Evolutionary conservation across 2,888 invertebrate genomes (phyloP).

Genomic region (Platycnemis pennipes): DNA sequence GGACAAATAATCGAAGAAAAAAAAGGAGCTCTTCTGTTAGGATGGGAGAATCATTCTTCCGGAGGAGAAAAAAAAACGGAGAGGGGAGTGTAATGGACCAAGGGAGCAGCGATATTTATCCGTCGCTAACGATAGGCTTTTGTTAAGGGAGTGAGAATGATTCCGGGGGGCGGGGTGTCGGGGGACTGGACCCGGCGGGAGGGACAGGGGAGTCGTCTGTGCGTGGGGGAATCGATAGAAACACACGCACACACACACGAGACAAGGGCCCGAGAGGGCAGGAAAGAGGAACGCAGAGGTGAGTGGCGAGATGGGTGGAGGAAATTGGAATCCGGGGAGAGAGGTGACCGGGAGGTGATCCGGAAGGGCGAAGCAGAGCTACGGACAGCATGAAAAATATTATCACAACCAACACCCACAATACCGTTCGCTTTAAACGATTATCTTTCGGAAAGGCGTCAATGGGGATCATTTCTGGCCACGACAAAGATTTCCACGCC

Average conservation of each 20-base stretch:
- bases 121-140: conserved; percentile 44
- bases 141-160: neutral
- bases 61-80: neutral
- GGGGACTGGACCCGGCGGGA: neutral
- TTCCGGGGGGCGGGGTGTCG: neutral
- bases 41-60: neutral
- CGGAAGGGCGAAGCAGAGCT: neutral
- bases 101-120: neutral
- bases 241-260: neutral
- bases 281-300: neutral
- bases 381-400: neutral
- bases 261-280: neutral
- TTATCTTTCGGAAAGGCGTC: neutral
- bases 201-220: neutral
- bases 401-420: neutral
- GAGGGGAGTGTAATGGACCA: too few relatives aligned
- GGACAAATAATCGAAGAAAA: neutral
- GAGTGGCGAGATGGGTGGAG: neutral
- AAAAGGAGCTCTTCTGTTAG: neutral
- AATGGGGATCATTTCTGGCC: neutral
- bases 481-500: too few relatives aligned
- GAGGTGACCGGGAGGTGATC: neutral
- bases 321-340: conserved; percentile 29
- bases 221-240: conserved; percentile 26
- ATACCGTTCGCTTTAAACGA: neutral